Conservation (phyloP, 1,140 invertebrate genomes). For the Ips typographus region DNA sequence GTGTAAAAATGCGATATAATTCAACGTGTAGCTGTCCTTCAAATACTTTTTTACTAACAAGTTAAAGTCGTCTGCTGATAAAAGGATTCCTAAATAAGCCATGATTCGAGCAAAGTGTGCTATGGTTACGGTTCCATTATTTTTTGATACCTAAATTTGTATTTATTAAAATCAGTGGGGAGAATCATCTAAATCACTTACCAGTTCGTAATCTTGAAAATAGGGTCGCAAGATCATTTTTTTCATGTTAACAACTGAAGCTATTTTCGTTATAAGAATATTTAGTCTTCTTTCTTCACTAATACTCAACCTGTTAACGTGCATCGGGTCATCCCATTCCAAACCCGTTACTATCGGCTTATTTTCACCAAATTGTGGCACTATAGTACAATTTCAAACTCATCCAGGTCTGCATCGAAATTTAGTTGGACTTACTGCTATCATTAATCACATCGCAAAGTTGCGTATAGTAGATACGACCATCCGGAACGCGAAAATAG, state of each 20-base stretch:
- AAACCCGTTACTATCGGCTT: constrained; percentile 55
- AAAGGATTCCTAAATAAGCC: constrained; percentile 64
- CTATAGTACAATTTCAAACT: constrained; percentile 43
- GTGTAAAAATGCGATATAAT: constrained; percentile 70
- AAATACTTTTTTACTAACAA: constrained; percentile 67
- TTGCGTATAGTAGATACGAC: constrained; percentile 69
- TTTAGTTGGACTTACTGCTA: constrained; percentile 48
- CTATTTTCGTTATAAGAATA: constrained; percentile 68
- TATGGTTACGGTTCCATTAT: constrained; percentile 68
- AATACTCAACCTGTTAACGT: constrained; percentile 61
- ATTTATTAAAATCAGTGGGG: not conserved
- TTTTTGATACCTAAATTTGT: constrained; percentile 64
- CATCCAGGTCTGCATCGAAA: constrained; percentile 2
- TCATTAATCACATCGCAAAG: constrained; percentile 69
- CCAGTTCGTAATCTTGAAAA: constrained; percentile 75
- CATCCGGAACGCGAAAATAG: constrained; percentile 73
- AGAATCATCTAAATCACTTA: constrained; percentile 39
- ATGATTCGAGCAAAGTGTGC: constrained; percentile 69
- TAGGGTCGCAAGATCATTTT: constrained; percentile 65
- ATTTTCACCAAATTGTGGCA: constrained; percentile 55
- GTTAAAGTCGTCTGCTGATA: constrained; percentile 66
- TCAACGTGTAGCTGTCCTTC: constrained; percentile 68
- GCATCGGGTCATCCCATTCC: constrained; percentile 65
- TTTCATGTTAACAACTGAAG: constrained; percentile 56
- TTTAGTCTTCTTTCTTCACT: constrained; percentile 64